phyloP scores from a whole-genome alignment of 1,140 invertebrate species.

The Rhynchophorus ferrugineus region DNA sequence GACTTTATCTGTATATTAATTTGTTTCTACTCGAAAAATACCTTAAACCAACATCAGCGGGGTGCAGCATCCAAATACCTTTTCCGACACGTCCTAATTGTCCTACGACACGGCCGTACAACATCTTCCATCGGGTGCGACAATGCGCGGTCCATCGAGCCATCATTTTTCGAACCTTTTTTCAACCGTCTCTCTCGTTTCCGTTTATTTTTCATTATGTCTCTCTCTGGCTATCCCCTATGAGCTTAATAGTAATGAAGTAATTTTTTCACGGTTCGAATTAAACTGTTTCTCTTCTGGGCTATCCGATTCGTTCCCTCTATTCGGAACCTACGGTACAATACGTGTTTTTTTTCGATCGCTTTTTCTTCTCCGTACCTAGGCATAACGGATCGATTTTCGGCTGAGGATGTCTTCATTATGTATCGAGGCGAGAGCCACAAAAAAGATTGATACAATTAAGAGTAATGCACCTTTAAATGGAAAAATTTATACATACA shows the following conservation, averaged over 20 bases:
- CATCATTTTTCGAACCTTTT: too few relatives aligned
- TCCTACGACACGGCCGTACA: too few relatives aligned
- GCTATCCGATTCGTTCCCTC: not conserved
- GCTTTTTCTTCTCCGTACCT: not conserved
- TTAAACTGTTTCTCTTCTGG: not conserved
- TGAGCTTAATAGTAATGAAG: not conserved
- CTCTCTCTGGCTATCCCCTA: too few relatives aligned
- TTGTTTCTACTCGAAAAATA: conserved; percentile 6
- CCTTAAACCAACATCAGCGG: conserved; percentile 11
- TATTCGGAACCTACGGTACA: not conserved
- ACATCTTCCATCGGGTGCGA: too few relatives aligned
- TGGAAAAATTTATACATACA: too few relatives aligned
- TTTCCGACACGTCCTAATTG: not conserved
- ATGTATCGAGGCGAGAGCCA: not conserved
- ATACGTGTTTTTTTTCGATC: not conserved
- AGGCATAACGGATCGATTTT: not conserved
- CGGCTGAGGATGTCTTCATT: not conserved
- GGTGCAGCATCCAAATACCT: conserved; percentile 15
- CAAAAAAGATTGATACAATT: not conserved
- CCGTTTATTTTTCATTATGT: too few relatives aligned
- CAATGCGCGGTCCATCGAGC: too few relatives aligned
- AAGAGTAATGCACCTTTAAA: not conserved
- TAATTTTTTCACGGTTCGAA: not conserved
- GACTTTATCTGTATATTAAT: conserved; percentile 10
- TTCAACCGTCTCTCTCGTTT: too few relatives aligned